These are phyloP conservation scores for Alouatta palliata DNA, from an alignment of 2,113 vertebrate genomes.

Conservation along the genomic window DNA sequence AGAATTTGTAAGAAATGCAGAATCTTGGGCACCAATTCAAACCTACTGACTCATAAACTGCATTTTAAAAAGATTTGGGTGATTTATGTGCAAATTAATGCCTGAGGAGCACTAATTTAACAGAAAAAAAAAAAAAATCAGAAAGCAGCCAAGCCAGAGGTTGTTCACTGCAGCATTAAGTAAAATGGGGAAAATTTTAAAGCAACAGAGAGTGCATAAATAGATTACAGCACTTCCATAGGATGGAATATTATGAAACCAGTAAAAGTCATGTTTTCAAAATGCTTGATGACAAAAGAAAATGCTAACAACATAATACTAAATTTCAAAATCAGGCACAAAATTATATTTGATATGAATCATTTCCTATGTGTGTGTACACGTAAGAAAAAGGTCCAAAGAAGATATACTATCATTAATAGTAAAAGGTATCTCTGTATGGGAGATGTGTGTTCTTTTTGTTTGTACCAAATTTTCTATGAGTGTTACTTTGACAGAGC, in stretches of 20 bases:
- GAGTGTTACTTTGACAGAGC: neutral
- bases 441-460: neutral
- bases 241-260: neutral
- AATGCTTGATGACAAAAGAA: conserved; percentile 21
- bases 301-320: neutral
- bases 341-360: neutral
- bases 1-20: neutral
- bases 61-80: conserved; percentile 16
- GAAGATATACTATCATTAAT: neutral
- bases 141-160: neutral
- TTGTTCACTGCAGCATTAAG: neutral
- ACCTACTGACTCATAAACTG: neutral
- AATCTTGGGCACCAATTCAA: neutral
- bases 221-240: neutral
- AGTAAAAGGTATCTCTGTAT: neutral
- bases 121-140: neutral
- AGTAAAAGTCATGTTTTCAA: conserved; percentile 12
- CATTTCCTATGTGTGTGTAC: neutral
- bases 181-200: neutral
- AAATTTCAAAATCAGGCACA: conserved; percentile 22
- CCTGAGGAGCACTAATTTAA: neutral
- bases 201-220: neutral
- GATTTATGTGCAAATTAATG: neutral
- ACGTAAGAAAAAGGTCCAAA: neutral
- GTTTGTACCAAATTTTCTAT: neutral